Conservation (phyloP, 2,888 invertebrate genomes). For the Drosophila hamatofila region DNA sequence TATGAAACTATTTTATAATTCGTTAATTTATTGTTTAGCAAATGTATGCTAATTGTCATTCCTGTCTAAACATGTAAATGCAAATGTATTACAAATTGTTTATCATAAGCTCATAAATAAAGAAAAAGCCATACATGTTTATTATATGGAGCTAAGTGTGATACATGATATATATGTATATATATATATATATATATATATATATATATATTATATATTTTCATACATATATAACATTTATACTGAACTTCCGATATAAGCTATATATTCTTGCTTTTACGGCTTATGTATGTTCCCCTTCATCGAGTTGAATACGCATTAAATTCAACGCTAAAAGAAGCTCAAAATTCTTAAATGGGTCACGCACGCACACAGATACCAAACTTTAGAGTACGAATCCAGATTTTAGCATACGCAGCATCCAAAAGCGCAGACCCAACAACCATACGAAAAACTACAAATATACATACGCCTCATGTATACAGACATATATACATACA, state of each 20-base stretch:
- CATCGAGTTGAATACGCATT: slow-evolving; percentile 15
- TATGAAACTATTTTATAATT: slow-evolving; percentile 34
- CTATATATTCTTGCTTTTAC: not conserved
- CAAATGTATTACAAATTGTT: slow-evolving; percentile 8
- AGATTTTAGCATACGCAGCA: slow-evolving; percentile 58
- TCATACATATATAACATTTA: not conserved
- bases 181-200: not conserved
- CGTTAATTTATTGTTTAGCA: slow-evolving; percentile 44
- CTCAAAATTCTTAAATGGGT: slow-evolving; percentile 45
- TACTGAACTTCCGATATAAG: not conserved
- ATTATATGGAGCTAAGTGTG: not conserved
- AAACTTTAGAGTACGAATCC: slow-evolving; percentile 23
- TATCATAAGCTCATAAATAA: not conserved
- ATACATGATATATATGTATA: not conserved
- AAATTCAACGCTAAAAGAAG: slow-evolving; percentile 7
- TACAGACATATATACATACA: not conserved
- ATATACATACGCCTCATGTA: not conserved
- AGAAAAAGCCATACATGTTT: not conserved
- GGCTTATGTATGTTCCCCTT: not conserved
- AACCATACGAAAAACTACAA: not conserved
- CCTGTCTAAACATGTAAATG: slow-evolving; percentile 27
- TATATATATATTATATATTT: not conserved
- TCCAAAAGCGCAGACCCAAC: slow-evolving; percentile 27
- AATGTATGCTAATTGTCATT: slow-evolving; percentile 33
- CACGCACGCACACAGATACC: slow-evolving; percentile 29